These are phyloP conservation scores for Noctua pronuba DNA, from an alignment of 2,888 invertebrate species.

Conservation along the genomic window DNA sequence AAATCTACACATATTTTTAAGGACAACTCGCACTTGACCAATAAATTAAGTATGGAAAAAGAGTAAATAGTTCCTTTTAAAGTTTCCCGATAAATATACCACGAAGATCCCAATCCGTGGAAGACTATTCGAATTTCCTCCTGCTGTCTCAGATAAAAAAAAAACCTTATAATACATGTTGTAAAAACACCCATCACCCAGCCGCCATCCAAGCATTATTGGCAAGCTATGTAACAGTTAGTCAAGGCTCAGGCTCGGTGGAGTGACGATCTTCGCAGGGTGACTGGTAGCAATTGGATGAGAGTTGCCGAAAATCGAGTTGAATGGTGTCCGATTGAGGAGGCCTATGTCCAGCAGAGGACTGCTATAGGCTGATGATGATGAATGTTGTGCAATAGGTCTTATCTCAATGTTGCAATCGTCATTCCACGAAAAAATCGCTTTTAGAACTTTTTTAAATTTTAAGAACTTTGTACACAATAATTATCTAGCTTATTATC, in stretches of 20 bases:
- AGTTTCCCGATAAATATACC: neutral
- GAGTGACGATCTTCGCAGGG: too few species aligned
- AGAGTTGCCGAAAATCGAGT: too few species aligned
- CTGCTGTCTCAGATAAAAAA: neutral
- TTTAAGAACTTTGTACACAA: neutral
- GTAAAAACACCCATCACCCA: neutral
- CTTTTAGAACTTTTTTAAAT: too few species aligned
- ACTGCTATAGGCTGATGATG: too few species aligned
- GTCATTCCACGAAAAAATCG: neutral
- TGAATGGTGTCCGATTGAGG: too few species aligned
- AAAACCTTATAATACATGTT: too few species aligned
- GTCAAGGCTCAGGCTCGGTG: too few species aligned
- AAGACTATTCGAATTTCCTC: neutral
- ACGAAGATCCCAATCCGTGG: neutral
- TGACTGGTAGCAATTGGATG: too few species aligned
- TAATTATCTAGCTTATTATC: conserved; percentile 25
- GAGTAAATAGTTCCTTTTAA: neutral
- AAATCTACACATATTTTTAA: neutral
- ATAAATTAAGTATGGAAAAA: neutral
- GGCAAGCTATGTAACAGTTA: neutral
- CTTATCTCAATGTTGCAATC: neutral
- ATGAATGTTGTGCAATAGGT: neutral
- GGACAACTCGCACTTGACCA: neutral
- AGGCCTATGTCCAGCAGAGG: too few species aligned
- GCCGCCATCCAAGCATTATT: neutral